Conservation (phyloP, 2,113 vertebrate genomes). For the Ptyas mucosa region DNA sequence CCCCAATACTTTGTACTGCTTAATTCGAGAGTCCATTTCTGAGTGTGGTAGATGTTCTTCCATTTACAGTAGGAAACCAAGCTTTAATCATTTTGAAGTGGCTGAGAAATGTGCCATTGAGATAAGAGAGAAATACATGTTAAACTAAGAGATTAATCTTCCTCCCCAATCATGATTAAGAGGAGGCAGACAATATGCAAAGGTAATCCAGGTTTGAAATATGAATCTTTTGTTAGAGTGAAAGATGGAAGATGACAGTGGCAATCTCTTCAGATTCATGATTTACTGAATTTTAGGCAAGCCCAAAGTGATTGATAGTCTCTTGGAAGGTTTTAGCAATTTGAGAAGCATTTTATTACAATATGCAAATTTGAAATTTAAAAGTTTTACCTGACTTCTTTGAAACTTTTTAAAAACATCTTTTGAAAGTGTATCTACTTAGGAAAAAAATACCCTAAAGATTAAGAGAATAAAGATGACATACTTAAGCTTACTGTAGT, state of each 20-base stretch:
- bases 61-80: conserved; percentile 34
- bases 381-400: conserved; percentile 55
- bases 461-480: neutral
- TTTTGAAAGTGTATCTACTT: conserved; percentile 34
- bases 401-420: conserved; percentile 28
- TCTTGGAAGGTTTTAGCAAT: conserved; percentile 38
- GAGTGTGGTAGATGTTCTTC: neutral
- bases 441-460: conserved; percentile 23
- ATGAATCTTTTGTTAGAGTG: conserved; percentile 50
- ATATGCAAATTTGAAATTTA: conserved; percentile 40
- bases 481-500: neutral
- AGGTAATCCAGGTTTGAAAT: conserved; percentile 59
- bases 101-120: conserved; percentile 37
- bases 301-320: conserved; percentile 56
- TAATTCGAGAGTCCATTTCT: neutral
- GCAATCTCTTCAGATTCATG: conserved; percentile 63
- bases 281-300: conserved; percentile 61
- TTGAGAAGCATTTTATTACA: conserved; percentile 52
- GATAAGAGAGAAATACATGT: conserved; percentile 52
- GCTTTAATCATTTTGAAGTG: conserved; percentile 26
- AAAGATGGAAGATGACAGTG: conserved; percentile 59
- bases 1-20: conserved; percentile 25
- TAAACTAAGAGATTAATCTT: conserved; percentile 50
- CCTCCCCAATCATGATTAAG: conserved; percentile 61
- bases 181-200: conserved; percentile 60